Conservation (phyloP, 2,888 invertebrate species). For the Erebia palarica region DNA sequence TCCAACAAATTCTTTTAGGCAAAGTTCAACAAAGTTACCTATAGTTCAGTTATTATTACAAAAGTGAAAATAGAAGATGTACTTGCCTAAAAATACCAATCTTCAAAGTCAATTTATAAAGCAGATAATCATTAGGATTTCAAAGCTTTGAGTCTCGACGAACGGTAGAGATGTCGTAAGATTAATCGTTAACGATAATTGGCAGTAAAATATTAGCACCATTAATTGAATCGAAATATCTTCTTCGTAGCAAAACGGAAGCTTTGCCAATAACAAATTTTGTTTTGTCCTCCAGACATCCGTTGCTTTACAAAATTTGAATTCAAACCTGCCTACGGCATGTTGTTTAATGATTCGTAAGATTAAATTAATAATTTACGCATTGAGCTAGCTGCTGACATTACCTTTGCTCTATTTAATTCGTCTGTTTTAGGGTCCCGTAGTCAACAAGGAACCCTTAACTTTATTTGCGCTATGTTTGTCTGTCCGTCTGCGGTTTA, state of each 20-base stretch:
- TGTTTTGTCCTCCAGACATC: slow-evolving; percentile 60
- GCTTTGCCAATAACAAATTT: slow-evolving; percentile 68
- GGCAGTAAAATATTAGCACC: slow-evolving; percentile 73
- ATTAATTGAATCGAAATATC: slow-evolving; percentile 74
- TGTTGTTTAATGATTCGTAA: not conserved
- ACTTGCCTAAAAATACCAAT: not conserved
- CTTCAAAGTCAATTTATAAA: slow-evolving; percentile 9
- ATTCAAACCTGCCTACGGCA: slow-evolving; percentile 6
- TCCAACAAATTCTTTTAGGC: no score
- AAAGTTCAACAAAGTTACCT: no score
- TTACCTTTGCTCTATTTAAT: no score
- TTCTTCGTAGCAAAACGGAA: slow-evolving; percentile 71
- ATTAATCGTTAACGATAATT: slow-evolving; percentile 66
- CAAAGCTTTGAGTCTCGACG: slow-evolving; percentile 14
- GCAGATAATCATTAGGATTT: slow-evolving; percentile 3
- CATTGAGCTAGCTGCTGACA: not conserved
- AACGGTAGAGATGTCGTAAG: slow-evolving; percentile 42
- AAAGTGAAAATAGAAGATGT: no score
- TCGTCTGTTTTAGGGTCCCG: no score
- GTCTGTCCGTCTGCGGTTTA: no score
- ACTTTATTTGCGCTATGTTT: no score
- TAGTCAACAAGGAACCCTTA: no score
- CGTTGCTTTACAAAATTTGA: slow-evolving; percentile 48
- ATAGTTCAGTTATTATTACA: no score
- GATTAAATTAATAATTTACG: not conserved